Conservation (phyloP, 2,888 invertebrate species). For the Zonitis immaculata region DNA sequence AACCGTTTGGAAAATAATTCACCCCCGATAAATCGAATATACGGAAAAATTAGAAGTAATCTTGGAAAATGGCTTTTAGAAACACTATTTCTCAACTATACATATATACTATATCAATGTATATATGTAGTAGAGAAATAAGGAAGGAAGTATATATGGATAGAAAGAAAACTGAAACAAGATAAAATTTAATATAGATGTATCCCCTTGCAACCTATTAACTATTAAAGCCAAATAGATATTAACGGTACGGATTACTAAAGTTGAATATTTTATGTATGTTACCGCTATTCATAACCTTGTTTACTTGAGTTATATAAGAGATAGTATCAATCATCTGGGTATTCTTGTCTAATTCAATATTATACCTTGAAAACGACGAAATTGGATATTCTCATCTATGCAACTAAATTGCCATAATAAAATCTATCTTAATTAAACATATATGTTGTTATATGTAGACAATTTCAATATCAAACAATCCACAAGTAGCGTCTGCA, state of each 20-base stretch:
- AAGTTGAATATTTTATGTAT: slow-evolving; percentile 33
- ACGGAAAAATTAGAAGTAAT: slow-evolving; percentile 42
- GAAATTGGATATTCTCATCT: slow-evolving; percentile 15
- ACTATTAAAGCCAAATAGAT: slow-evolving; percentile 38
- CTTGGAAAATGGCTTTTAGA: slow-evolving; percentile 40
- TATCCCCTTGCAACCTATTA: slow-evolving; percentile 34
- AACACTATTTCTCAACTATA: slow-evolving; percentile 34
- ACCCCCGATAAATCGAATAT: slow-evolving; percentile 36
- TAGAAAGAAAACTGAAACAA: not conserved
- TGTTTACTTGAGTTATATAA: slow-evolving; percentile 36
- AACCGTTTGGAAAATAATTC: slow-evolving; percentile 28
- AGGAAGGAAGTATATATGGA: not conserved
- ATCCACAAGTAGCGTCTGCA: too few species aligned
- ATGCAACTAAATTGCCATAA: slow-evolving; percentile 14
- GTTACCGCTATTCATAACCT: slow-evolving; percentile 33
- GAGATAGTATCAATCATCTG: slow-evolving; percentile 32
- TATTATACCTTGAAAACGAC: slow-evolving; percentile 5
- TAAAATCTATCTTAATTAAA: slow-evolving; percentile 12
- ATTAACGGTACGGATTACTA: slow-evolving; percentile 31
- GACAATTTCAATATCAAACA: not conserved
- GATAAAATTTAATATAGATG: slow-evolving; percentile 32
- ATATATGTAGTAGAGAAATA: not conserved
- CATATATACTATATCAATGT: too few species aligned
- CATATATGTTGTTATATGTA: too few species aligned
- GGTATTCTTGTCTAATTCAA: slow-evolving; percentile 10